Base-by-base conservation (phyloP, 2,797 vertebrate genomes). In the Choloepus didactylus region DNA sequence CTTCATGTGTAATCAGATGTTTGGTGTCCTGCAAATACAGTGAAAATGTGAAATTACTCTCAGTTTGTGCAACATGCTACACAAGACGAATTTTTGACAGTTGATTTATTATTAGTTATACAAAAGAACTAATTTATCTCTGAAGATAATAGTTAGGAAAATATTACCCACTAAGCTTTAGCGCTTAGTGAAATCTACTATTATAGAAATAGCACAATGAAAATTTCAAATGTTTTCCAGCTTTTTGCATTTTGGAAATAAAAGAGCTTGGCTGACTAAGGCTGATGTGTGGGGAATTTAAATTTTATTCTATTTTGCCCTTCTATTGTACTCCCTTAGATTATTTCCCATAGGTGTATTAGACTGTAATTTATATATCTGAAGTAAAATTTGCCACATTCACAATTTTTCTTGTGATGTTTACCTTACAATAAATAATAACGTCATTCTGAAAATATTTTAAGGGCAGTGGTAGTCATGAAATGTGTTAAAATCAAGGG, bases 401-500 rank as follows among this genome's bases (percentile, higher is more conserved):
- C 8, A 92, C 64, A 84, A 1, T 29, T 84, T 19, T 12, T 93
- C 51, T 38, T 49, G 23, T 51, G 66, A 81, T 69, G 4, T 18
- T n/a, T 19, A 92, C 91, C 54, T 23, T 9, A 59, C 46, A 81
- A 79, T 54, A 88, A 8, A 90, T 76, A 85, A 31, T 38, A 44
- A 70, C 9, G 2, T 94, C 59, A 51, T 94, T 77, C 8, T 87
- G 15, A 2, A 95, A 86, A 81, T 95, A 49, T 4, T 27, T 96
- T 87, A 49, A 87, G 8, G 54, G 14, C 54, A 70, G 19, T 81
- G 23, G 49, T 87, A 44, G 90, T 81, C 7, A 72, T 60, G 5
- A 54, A 21, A 46, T 82, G 87, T 82, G 80, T 95, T 97, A 64
- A 97, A 89, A 91, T 93, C 12, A 85, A 87, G 21, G 31, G 7